Evolutionary conservation across 2,797 vertebrate species (phyloP).

Genomic region (Selene dorsalis): DNA sequence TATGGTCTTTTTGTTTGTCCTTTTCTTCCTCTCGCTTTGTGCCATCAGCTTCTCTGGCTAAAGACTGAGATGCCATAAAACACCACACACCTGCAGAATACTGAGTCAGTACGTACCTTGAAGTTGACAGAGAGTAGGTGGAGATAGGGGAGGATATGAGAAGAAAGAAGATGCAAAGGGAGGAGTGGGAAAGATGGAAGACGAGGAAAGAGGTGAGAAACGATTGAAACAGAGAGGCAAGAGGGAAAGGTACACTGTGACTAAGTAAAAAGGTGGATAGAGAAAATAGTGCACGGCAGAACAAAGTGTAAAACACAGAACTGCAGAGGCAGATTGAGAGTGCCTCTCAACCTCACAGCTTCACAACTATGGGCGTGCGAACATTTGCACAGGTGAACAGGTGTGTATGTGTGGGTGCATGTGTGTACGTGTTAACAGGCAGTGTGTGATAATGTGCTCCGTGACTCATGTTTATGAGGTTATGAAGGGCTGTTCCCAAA

Average conservation of each 20-base stretch:
- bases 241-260: conserved; percentile 49
- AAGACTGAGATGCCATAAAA: conserved; percentile 39
- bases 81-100: conserved; percentile 54
- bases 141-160: conserved; percentile 51
- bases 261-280: conserved; percentile 64
- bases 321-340: conserved; percentile 73
- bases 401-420: conserved; percentile 40
- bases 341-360: conserved; percentile 70
- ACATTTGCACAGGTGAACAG: conserved; percentile 45
- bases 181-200: conserved; percentile 53
- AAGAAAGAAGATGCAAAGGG: conserved; percentile 53
- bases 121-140: conserved; percentile 62
- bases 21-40: conserved; percentile 8
- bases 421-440: conserved; percentile 45
- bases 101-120: conserved; percentile 62
- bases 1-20: conserved; percentile 12
- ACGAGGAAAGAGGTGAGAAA: conserved; percentile 60
- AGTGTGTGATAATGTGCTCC: conserved; percentile 45
- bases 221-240: conserved; percentile 46
- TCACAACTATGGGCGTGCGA: conserved; percentile 46
- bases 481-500: conserved; percentile 58
- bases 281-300: conserved; percentile 50
- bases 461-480: conserved; percentile 42
- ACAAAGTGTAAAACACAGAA: conserved; percentile 69
- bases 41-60: conserved; percentile 22